These are phyloP conservation scores for Sycophila sp. DNA, from an alignment of 1,140 invertebrate genomes.

Conservation along the genomic window DNA sequence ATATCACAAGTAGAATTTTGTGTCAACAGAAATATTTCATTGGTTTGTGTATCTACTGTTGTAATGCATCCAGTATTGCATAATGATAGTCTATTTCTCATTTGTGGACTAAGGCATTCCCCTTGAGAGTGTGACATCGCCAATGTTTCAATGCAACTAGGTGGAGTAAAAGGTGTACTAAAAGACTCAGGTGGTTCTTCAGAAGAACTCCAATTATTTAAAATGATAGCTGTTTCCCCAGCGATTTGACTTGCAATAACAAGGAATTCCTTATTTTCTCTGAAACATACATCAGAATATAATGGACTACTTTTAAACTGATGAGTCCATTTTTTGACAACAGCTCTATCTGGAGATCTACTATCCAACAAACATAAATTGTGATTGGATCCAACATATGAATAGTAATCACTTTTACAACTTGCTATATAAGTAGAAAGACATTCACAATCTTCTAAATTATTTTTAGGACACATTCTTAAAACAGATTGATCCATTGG, in stretches of 20 bases:
- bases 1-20: constrained; percentile 63
- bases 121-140: constrained; percentile 49
- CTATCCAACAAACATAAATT: constrained; percentile 55
- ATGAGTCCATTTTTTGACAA: constrained; percentile 64
- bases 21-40: constrained; percentile 47
- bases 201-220: constrained; percentile 55
- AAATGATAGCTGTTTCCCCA: constrained; percentile 53
- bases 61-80: constrained; percentile 53
- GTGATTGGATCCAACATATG: constrained; percentile 58
- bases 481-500: constrained; percentile 47
- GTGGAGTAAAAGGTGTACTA: constrained; percentile 53
- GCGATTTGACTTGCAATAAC: constrained; percentile 52
- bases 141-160: constrained; percentile 53
- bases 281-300: constrained; percentile 46
- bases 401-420: constrained; percentile 46
- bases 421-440: constrained; percentile 50
- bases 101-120: constrained; percentile 56
- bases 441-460: constrained; percentile 55
- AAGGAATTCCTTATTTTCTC: constrained; percentile 54
- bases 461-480: constrained; percentile 53
- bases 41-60: constrained; percentile 36
- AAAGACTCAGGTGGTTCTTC: constrained; percentile 49
- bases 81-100: constrained; percentile 53
- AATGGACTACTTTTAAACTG: constrained; percentile 58
- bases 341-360: constrained; percentile 46